Percentiles rank a stretch among this genome's conserved stretches.
Conservation (phyloP, 2,888 invertebrate species). For the Euspilapteryx auroguttella region DNA sequence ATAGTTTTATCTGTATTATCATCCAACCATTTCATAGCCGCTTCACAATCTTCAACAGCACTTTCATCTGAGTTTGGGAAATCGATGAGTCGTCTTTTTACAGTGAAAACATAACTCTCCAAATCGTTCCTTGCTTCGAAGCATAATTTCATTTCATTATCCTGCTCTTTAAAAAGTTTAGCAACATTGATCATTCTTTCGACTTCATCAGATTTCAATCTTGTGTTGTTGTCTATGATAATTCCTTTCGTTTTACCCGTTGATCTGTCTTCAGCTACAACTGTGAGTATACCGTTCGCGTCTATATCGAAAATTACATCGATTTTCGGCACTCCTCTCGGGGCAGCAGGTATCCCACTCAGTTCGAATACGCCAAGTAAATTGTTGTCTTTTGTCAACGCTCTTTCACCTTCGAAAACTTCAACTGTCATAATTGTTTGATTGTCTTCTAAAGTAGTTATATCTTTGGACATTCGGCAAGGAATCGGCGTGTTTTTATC, state of each 20-base stretch:
- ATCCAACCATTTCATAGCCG: constrained; percentile 28
- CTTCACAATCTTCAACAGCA: constrained; percentile 19
- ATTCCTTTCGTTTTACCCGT: constrained; percentile 23
- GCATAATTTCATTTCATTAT: constrained; percentile 21
- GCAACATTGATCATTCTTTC: constrained; percentile 28
- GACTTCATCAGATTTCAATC: constrained; percentile 23
- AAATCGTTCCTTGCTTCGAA: constrained; percentile 31
- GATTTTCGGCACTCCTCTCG: constrained; percentile 28
- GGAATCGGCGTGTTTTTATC: constrained; percentile 33
- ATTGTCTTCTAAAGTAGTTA: constrained; percentile 33
- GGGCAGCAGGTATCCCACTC: constrained; percentile 29
- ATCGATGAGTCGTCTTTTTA: constrained; percentile 19
- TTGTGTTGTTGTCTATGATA: constrained; percentile 20
- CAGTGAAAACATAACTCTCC: constrained; percentile 28
- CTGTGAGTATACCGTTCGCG: constrained; percentile 26
- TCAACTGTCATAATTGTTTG: constrained; percentile 35
- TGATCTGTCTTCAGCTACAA: constrained; percentile 23
- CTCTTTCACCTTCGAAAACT: constrained; percentile 35
- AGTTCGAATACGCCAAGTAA: constrained; percentile 29
- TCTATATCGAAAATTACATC: constrained; percentile 34
- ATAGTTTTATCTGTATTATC: constrained; percentile 19
- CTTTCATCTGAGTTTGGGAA: constrained; percentile 13
- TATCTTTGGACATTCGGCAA: constrained; percentile 25
- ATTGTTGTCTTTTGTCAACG: constrained; percentile 31
- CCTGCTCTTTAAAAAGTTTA: constrained; percentile 20